Base-by-base conservation (phyloP, 2,797 vertebrate species). In the Spinibarbus caldwelli region DNA sequence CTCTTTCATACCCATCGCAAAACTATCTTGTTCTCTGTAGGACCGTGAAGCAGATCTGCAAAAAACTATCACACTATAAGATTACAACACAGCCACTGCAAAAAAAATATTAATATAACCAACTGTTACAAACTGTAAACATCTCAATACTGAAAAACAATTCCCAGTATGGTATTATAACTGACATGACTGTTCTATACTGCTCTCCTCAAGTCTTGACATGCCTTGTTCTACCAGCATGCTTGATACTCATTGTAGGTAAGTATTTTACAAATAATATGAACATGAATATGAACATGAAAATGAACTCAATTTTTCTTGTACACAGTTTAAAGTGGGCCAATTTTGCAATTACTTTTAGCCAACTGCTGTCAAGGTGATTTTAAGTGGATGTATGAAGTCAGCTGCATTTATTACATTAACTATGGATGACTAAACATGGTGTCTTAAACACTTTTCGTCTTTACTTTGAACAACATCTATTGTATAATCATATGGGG, bases 141-240 rank as follows among this genome's bases (percentile, higher is more conserved):
- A 68, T 26, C 12, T 36, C 19, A 9, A 67, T 17, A 66, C 29
- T 31, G 2, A 34, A 66, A 64, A 66, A 34, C 15, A 66, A 66
- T 34, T 19, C 29, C 23, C 29, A 34, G 62, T 19, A 31, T 34
- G 29, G 62, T n/a, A 17, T 31, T 4, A 31, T 66, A 66, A 31
- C 62, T 66, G 6, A 66, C 6, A 17, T 31, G 15, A 64, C 29
- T 38, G 36, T 57, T 66, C 78, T 70, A 21, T 54, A 29, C 71
- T 34, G 36, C 47, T 54, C 17, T 31, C 9, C 72, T 82, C 83
- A 64, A 82, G 78, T 82, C 83, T 62, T 11, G 67, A 79, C 79
- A 73, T 38, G 79, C 79, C 38, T 81, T 70, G 14, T n/a, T 84
- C 9, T 41, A 34, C 12, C 26, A 34, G n/a, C 49, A 85, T 62